Base-by-base conservation (phyloP, 2,888 invertebrate genomes). In the Elgonia sp. region DNA sequence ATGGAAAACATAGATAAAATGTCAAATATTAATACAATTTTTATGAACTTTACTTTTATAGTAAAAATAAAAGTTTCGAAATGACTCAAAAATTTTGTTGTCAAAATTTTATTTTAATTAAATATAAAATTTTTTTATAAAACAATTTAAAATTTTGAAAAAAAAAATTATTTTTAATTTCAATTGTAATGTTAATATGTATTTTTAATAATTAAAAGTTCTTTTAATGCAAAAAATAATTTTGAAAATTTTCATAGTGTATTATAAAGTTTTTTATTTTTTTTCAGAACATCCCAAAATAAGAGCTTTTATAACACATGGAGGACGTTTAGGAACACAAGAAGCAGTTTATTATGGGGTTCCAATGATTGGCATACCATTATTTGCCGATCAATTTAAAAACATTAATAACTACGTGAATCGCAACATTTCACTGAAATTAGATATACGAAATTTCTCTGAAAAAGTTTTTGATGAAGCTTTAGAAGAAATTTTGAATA, bases 291-390 rank as follows among this genome's bases (percentile, higher is more conserved):
- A 94, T 80, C 92, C 89, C 37, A 94, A 94, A 39, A 77, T 93
- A 29, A 92, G 87, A 83, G 92, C 91, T 7, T 94, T 94, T 70
- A 91, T 94, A 60, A 94, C 94, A 7, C 94, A 94, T 14, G 93
- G 94, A 2, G 94, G 94, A 4, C 87, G 93, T 6, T 91, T 94
- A 91, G 92, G 94, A 4, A 92, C 92, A 3, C 93, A 93, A 76
- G 94, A 94, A 76, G 92, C 94, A 2, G 87, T 94, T 84, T 89
- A 92, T 79, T 93, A 89, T 37, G 94, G 92, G 0, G 93, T 94
- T 0, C 94, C 94, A 0, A 92, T 94, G 91, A 90, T 94, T 50
- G 94, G 94, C 21, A 89, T 94, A 39, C 94, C 94, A 7, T 77
- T 94, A 10, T 93, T 93, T 53, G 94, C 90, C 6, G 94, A 94